Evolutionary conservation across 2,113 vertebrate species (phyloP), one percentile per base, ranked within the genome.

Genomic region (Illadopsis cleaveri): DNA sequence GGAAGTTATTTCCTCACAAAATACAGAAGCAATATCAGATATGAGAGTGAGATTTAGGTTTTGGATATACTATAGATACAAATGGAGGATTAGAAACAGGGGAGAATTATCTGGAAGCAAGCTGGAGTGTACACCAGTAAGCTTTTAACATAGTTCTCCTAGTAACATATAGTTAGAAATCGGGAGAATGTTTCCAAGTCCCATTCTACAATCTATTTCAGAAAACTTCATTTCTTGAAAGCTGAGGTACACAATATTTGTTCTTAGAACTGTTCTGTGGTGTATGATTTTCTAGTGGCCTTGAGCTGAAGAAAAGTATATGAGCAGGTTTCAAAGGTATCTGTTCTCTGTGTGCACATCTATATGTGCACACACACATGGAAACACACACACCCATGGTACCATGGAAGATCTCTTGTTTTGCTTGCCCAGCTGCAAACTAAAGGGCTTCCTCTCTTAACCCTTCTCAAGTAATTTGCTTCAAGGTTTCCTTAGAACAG

Each of bases 321-420:
- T 18, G 9, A 19, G 18, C 23, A 73, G 60, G n/a, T 73, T 89
- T 65, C 40, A 65, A 72, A 64, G n/a, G 18, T 24, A 4, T 31
- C 8, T 66, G 21, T 20, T 57, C n/a, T 45, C 8, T 60, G 11
- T 35, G 19, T 28, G 16, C 42, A 20, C 2, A 5, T 10, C 8
- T 3, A 4, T 5, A 6, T 4, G 10, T 18, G 15, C 16, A 38
- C 14, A 56, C 2, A 5, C 8, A 47, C 1, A 20, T 3, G 30
- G 24, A 56, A 2, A 80, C 42, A 47, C 23, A 61, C 14, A 57
- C 7, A 5, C 21, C 12, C 27, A 16, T 16, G 21, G 12, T 50
- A 57, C 8, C 28, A 9, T 8, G 13, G 31, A 51, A 82, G 15
- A 48, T 4, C 4, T 24, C 19, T 33, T 28, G 7, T 25, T 19